A percentile compares a stretch with the other conserved stretches of the same genome.
phyloP scores from a whole-genome alignment of 2,888 invertebrate genomes.

The Leptothorax acervorum region DNA sequence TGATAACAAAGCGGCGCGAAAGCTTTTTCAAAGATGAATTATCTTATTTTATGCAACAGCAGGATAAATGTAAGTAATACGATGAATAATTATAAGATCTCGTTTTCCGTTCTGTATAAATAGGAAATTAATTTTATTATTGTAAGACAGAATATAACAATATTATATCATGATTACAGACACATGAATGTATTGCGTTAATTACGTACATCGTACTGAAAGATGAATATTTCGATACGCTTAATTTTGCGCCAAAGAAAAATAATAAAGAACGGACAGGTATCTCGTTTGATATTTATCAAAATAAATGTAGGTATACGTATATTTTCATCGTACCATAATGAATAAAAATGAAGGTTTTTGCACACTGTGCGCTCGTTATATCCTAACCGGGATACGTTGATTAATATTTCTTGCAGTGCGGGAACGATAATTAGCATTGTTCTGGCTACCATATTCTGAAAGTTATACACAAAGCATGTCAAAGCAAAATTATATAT shows the following conservation, averaged over 20 bases:
- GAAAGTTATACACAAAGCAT: constrained; percentile 50
- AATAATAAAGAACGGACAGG: background rate
- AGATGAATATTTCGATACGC: constrained; percentile 23
- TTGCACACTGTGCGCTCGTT: constrained; percentile 23
- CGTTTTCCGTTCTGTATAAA: background rate
- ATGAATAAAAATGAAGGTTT: constrained; percentile 53
- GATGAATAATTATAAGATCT: background rate
- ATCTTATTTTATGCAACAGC: background rate
- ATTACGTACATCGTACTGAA: background rate
- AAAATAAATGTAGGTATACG: constrained; percentile 35
- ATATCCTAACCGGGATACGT: constrained; percentile 41
- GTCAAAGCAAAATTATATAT: constrained; percentile 49
- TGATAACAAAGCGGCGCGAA: background rate
- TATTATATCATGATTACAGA: background rate
- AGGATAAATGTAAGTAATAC: background rate
- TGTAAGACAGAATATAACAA: constrained; percentile 3
- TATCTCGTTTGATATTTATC: constrained; percentile 38
- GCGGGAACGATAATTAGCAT: constrained; percentile 44
- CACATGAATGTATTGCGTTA: background rate
- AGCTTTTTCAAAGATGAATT: background rate
- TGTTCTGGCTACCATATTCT: constrained; percentile 31
- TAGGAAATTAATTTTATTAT: background rate
- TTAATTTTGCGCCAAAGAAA: constrained; percentile 20
- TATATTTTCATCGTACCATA: constrained; percentile 11
- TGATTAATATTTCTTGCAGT: constrained; percentile 51